phyloP scores from a whole-genome alignment of 2,888 invertebrate genomes.

The Machimus atricapillus region DNA sequence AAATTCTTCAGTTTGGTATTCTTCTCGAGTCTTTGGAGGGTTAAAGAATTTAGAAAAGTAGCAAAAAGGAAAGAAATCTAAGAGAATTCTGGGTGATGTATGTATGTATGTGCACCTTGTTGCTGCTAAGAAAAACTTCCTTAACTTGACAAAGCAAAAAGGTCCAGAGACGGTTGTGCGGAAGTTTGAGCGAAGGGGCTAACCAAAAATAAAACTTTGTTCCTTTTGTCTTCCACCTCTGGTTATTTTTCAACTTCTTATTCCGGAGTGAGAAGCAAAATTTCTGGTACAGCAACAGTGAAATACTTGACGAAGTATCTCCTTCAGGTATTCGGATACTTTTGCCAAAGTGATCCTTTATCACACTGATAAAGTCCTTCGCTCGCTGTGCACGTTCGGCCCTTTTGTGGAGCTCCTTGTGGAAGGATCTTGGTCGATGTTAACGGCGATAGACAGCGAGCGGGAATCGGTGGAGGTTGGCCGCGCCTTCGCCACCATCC shows the following conservation, averaged over 20 bases:
- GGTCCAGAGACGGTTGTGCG: background rate
- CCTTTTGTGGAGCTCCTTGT: background rate
- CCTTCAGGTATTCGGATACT: constrained; percentile 18
- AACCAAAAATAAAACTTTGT: background rate
- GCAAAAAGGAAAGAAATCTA: background rate
- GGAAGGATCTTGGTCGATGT: background rate
- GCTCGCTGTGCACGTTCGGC: background rate
- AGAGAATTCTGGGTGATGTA: background rate
- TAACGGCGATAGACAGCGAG: background rate
- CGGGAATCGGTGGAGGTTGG: background rate
- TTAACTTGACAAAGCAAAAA: background rate
- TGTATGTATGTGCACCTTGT: constrained; percentile 14
- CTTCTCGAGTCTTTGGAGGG: background rate
- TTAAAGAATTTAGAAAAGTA: background rate
- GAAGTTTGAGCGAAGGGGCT: background rate
- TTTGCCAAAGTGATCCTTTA: constrained; percentile 3
- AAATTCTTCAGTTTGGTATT: background rate
- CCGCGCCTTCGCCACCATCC: background rate
- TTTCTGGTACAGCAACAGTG: constrained; percentile 9
- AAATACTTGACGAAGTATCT: constrained; percentile 17
- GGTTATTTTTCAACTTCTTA: background rate
- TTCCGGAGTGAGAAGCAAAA: background rate
- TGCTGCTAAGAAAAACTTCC: background rate
- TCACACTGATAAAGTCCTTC: constrained; percentile 14
- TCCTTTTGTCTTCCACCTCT: background rate